A percentile compares a stretch with the other conserved stretches of the same genome.
phyloP scores from a whole-genome alignment of 1,140 invertebrate species.

The Lepidotrigona ventralis region DNA sequence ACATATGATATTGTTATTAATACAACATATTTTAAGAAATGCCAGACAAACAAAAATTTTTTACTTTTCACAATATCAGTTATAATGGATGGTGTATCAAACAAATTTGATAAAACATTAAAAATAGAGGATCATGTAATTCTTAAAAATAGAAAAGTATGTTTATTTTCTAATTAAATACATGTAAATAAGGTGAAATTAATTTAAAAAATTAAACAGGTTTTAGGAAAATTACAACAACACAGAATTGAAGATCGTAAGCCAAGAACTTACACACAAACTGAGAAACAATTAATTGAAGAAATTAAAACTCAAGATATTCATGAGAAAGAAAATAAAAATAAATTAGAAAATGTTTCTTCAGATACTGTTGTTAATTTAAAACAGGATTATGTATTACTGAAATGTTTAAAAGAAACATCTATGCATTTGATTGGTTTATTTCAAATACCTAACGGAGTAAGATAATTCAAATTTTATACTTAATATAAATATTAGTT shows the following conservation, averaged over 20 bases:
- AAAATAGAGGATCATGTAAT: conserved; percentile 79
- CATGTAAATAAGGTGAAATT: conserved; percentile 21
- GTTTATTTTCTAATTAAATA: not conserved
- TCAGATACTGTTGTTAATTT: not conserved
- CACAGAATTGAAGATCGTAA: conserved; percentile 87
- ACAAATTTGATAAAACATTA: conserved; percentile 71
- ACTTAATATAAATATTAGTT: not conserved
- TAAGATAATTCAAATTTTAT: conserved; percentile 62
- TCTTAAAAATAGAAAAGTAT: conserved; percentile 82
- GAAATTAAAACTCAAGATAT: conserved; percentile 75
- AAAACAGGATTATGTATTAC: conserved; percentile 76
- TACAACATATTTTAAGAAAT: conserved; percentile 74
- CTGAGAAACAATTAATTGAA: conserved; percentile 79
- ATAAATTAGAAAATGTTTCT: not conserved
- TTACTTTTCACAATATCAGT: conserved; percentile 72
- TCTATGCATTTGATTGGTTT: conserved; percentile 79
- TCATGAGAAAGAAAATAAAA: not conserved
- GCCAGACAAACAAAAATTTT: conserved; percentile 66
- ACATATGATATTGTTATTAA: conserved; percentile 77
- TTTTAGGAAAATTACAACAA: conserved; percentile 86
- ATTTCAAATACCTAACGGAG: conserved; percentile 82
- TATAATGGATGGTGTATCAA: conserved; percentile 69
- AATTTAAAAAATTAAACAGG: conserved; percentile 51
- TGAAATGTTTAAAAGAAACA: conserved; percentile 75
- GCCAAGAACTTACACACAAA: conserved; percentile 74